phyloP scores from a whole-genome alignment of 1,140 invertebrate genomes.

The Nymphalis io region DNA sequence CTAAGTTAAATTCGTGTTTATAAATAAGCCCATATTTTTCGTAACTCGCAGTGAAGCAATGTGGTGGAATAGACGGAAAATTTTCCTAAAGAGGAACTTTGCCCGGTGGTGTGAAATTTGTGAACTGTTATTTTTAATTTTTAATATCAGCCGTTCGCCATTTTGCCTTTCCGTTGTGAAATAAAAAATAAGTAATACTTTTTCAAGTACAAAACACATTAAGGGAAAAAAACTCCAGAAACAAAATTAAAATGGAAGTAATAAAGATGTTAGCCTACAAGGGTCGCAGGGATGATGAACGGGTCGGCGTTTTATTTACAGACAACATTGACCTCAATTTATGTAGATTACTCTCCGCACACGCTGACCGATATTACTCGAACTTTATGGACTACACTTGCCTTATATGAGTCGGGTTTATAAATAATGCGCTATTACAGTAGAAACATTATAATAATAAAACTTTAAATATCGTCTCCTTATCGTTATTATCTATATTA shows the following conservation, averaged over 20 bases:
- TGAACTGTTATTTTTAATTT: no score
- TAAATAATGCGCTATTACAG: background rate
- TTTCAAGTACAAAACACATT: background rate
- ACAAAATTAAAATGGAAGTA: constrained; percentile 6
- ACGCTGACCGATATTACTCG: background rate
- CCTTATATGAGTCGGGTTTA: background rate
- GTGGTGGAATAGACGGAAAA: no score
- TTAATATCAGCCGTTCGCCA: no score
- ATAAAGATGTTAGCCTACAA: constrained; percentile 3
- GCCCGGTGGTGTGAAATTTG: no score
- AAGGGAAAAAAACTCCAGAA: background rate
- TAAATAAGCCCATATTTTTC: no score
- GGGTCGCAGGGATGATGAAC: background rate
- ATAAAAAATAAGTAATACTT: background rate
- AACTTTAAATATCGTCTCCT: no score
- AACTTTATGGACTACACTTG: background rate
- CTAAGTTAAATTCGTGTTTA: no score
- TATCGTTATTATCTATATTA: no score
- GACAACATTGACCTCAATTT: constrained; percentile 5
- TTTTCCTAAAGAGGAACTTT: no score
- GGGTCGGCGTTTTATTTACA: constrained; percentile 3
- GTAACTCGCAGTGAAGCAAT: no score
- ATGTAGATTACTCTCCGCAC: constrained; percentile 1
- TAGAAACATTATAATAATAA: no score
- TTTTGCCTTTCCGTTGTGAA: no score